Conservation (phyloP, 2,113 vertebrate species). For the Pantherophis guttatus region DNA sequence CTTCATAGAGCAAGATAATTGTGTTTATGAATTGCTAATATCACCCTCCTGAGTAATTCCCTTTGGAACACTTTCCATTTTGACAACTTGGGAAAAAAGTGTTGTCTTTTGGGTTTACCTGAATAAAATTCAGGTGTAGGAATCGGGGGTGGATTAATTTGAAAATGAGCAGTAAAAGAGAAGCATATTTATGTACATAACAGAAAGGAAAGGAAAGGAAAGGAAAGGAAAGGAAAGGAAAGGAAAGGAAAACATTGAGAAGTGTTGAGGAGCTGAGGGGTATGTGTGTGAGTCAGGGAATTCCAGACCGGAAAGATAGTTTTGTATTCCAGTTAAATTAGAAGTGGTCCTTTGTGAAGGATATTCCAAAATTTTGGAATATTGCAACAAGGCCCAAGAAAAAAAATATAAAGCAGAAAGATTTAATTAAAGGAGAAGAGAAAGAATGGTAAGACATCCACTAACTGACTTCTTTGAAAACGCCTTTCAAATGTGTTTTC, state of each 20-base stretch:
- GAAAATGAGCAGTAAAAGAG: not conserved
- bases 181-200: not conserved
- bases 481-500: no score
- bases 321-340: no score
- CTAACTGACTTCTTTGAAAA: no score
- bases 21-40: constrained; percentile 8
- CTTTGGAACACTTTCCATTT: not conserved
- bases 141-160: not conserved
- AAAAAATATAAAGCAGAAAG: no score
- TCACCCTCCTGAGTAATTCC: not conserved
- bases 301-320: not conserved
- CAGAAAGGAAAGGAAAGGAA: not conserved
- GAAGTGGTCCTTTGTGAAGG: no score
- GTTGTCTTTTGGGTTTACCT: not conserved
- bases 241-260: not conserved
- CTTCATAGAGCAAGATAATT: not conserved
- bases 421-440: no score
- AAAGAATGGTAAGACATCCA: no score
- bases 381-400: no score
- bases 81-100: not conserved
- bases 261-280: not conserved
- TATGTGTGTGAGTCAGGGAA: not conserved
- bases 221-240: no score
- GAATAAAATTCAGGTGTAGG: not conserved
- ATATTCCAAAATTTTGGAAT: no score